Percentiles rank a stretch among this genome's conserved stretches.
These are phyloP conservation scores for Hyles lineata DNA, from an alignment of 2,888 invertebrate species.

Conservation along the genomic window DNA sequence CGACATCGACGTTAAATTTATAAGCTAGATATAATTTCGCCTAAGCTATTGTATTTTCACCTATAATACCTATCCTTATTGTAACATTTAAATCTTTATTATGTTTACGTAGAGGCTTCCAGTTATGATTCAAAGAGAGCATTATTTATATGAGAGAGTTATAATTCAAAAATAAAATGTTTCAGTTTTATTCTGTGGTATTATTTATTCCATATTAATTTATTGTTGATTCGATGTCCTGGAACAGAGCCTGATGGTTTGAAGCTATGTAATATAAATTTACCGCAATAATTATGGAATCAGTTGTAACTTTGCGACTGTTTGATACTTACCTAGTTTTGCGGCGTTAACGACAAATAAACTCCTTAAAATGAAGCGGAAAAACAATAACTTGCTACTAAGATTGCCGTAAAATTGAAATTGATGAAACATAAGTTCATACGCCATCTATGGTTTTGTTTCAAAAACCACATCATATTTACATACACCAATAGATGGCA, in stretches of 20 bases:
- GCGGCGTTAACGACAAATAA: no score
- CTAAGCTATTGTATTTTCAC: constrained; percentile 39
- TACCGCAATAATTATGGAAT: no score
- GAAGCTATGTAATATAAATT: no score
- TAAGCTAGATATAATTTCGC: constrained; percentile 47
- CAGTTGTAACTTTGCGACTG: no score
- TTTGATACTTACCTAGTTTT: no score
- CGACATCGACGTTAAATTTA: constrained; percentile 29
- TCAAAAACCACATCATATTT: not conserved
- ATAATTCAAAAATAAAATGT: constrained; percentile 81
- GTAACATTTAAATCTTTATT: constrained; percentile 47
- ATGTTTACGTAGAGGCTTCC: constrained; percentile 82
- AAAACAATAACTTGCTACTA: no score
- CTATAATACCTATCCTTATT: constrained; percentile 38
- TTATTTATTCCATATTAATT: constrained; percentile 45
- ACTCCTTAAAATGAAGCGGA: no score
- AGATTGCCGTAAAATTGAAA: no score
- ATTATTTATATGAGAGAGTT: constrained; percentile 79
- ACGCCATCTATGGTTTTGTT: constrained; percentile 23
- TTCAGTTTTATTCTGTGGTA: constrained; percentile 67
- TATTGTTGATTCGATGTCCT: not conserved
- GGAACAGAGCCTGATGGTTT: no score
- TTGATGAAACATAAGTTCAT: not conserved
- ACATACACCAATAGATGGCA: constrained; percentile 3
- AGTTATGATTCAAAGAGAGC: constrained; percentile 73